Conservation (phyloP, 2,113 vertebrate genomes). For the Amblyornis subalaris region DNA sequence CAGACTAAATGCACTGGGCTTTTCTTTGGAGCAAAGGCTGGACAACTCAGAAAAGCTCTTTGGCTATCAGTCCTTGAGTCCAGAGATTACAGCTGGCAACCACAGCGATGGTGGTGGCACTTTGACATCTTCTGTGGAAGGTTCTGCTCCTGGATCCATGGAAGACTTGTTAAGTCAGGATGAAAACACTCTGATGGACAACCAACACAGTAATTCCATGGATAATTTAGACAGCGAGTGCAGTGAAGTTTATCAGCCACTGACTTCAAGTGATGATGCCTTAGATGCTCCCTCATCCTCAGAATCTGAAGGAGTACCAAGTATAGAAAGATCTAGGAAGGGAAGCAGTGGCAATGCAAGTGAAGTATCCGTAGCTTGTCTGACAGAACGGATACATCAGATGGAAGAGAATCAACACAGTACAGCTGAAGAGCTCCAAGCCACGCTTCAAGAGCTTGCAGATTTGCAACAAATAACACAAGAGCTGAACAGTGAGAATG, state of each 20-base stretch:
- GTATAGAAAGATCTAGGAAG: conserved; percentile 83
- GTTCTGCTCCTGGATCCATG: conserved; percentile 89
- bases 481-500: conserved; percentile 92
- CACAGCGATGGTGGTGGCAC: conserved; percentile 85
- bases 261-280: conserved; percentile 92
- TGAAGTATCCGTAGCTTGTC: conserved; percentile 89
- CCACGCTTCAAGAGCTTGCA: conserved; percentile 89
- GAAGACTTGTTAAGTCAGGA: conserved; percentile 89
- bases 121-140: conserved; percentile 89
- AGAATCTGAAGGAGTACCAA: conserved; percentile 85
- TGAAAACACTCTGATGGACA: conserved; percentile 80
- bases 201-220: conserved; percentile 87
- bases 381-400: conserved; percentile 93
- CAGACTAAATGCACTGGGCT: conserved; percentile 88
- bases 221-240: conserved; percentile 95
- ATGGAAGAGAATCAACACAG: conserved; percentile 98
- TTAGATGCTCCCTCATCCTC: conserved; percentile 90
- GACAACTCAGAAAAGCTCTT: conserved; percentile 88
- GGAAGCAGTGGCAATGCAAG: conserved; percentile 86
- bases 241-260: conserved; percentile 91
- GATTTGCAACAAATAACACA: conserved; percentile 94
- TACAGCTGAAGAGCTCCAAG: conserved; percentile 92
- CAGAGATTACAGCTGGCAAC: conserved; percentile 77
- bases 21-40: conserved; percentile 89
- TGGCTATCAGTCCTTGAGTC: conserved; percentile 82